A percentile compares a stretch with the other conserved stretches of the same genome.
Conservation (phyloP, 2,797 vertebrate species). For the Acipenser ruthenus region DNA sequence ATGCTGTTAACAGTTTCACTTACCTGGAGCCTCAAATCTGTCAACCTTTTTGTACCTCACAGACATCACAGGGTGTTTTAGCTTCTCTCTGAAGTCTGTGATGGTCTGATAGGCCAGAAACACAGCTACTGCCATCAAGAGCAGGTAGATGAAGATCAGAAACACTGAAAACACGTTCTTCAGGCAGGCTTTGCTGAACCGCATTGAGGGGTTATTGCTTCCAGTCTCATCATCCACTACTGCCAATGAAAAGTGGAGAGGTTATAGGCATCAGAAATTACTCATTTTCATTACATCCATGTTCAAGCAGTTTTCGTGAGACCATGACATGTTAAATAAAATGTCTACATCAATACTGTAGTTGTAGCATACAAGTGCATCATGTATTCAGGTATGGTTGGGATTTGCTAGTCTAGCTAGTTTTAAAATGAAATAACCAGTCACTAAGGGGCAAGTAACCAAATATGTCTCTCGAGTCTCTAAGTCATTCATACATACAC, state of each 20-base stretch:
- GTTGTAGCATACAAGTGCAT: too few relatives aligned
- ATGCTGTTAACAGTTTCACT: conserved; percentile 16
- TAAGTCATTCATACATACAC: too few relatives aligned
- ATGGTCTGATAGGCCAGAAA: conserved; percentile 96
- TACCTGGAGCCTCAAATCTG: conserved; percentile 79
- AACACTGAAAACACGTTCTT: conserved; percentile 86
- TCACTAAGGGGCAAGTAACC: too few relatives aligned
- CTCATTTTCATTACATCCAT: background rate
- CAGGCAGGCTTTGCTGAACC: conserved; percentile 82
- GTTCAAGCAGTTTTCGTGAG: background rate
- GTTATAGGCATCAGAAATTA: background rate
- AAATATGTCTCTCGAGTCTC: too few relatives aligned
- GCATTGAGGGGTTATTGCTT: conserved; percentile 45
- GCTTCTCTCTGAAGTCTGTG: conserved; percentile 82
- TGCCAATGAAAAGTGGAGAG: background rate
- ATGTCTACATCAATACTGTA: background rate
- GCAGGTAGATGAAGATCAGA: conserved; percentile 86
- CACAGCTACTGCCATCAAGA: conserved; percentile 79
- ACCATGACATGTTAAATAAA: too few relatives aligned
- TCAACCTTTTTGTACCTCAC: conserved; percentile 91
- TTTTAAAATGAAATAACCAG: too few relatives aligned
- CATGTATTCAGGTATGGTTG: too few relatives aligned
- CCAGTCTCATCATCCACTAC: conserved; percentile 56
- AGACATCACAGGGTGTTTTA: conserved; percentile 91
- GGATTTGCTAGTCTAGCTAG: too few relatives aligned